Evolutionary conservation across 2,888 invertebrate genomes (phyloP).

Genomic region (Cephus sareptanus): DNA sequence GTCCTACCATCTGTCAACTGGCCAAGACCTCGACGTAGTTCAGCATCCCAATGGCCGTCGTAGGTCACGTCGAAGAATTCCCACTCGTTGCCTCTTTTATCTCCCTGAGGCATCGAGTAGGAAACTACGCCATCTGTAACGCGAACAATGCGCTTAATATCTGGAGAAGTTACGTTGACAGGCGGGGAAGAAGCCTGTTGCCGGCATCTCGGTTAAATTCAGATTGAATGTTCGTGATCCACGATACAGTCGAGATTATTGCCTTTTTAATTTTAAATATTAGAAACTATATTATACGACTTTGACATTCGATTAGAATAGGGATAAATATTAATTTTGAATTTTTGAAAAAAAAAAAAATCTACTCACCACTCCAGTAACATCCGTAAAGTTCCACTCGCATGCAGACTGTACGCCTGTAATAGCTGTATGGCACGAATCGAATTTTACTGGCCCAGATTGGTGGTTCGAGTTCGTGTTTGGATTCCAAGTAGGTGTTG

Average conservation of each 20-base stretch:
- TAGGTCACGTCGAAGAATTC: constrained; percentile 87
- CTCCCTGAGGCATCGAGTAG: constrained; percentile 91
- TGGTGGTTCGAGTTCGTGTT: constrained; percentile 82
- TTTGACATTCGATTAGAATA: not conserved
- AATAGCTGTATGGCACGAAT: constrained; percentile 86
- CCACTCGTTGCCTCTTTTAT: constrained; percentile 78
- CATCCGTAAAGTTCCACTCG: constrained; percentile 91
- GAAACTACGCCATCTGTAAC: constrained; percentile 79
- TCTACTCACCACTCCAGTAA: constrained; percentile 72
- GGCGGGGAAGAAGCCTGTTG: not conserved
- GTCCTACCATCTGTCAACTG: constrained; percentile 85
- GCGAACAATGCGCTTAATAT: not conserved
- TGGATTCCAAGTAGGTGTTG: constrained; percentile 86
- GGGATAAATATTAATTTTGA: not conserved
- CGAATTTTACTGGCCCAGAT: constrained; percentile 88
- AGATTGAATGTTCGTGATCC: not conserved
- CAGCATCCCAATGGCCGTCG: constrained; percentile 85
- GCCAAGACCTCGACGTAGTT: constrained; percentile 82
- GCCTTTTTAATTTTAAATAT: too few relatives aligned
- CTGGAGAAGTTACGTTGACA: not conserved
- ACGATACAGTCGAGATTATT: not conserved
- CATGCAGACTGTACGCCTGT: constrained; percentile 89
- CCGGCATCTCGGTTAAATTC: not conserved
- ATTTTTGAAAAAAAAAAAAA: not conserved
- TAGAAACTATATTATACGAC: not conserved